Base-by-base conservation (phyloP, 2,113 vertebrate genomes). In the Otocyon megalotis region DNA sequence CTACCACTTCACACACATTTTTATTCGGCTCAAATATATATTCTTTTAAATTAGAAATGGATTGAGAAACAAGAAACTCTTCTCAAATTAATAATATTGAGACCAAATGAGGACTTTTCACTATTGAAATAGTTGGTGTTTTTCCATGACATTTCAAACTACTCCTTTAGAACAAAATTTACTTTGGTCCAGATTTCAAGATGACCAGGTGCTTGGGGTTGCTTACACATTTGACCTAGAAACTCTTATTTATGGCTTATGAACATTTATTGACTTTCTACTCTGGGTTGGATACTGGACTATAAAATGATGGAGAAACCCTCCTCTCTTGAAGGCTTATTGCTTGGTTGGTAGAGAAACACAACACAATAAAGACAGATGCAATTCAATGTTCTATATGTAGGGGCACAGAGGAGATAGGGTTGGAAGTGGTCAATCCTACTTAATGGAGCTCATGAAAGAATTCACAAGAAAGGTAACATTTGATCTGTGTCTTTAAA, bases 391-490 rank as follows among this genome's bases (percentile, higher is more conserved):
- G 10, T 32, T 22, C 0, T 4, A 0, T 24, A 4, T 32, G 11
- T 2, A 6, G 48, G 22, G 58, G 5, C 19, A 4, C 15, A 50
- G 53, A 13, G 6, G 5, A 0, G 0, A 0, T 8, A 3, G 2
- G 15, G 4, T 9, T 16, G 3, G 14, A 48, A 22, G 19, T 37
- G 22, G 37, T 54, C 74, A 35, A 0, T 7, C 80, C 37, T 43
- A 5, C 50, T 19, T 81, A 15, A 12, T 32, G 0, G 24, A 16
- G 15, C 20, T 74, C 80, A 48, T 58, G 20, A 84, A 84, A 60
- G 30, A 1, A 5, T 26, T 84, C 35, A 74, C 32, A 12, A 26
- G 54, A 43, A 0, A 81, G 32, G 5, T 54, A 62, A 50, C 12
- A 8, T 43, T 43, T 50, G 22, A 69, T 84, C n/a, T 84, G 11